A percentile compares a stretch with the other conserved stretches of the same genome.
Conservation (phyloP, 1,140 invertebrate genomes). For the Drosophila repleta region DNA sequence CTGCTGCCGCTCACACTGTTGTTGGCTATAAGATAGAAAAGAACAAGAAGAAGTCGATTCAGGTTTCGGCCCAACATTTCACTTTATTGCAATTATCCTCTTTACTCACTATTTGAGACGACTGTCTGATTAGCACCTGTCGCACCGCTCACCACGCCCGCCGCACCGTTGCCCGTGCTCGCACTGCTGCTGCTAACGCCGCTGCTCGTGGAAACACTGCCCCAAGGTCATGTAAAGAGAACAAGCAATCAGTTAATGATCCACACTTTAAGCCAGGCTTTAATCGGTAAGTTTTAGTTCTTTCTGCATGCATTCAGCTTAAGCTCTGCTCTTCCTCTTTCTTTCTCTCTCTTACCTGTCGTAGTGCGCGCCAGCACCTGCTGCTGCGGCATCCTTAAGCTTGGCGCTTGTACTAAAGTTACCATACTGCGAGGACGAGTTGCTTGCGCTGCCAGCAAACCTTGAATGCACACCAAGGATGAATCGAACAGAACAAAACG, state of each 20-base stretch:
- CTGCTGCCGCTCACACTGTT: conserved; percentile 76
- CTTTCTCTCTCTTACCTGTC: conserved; percentile 68
- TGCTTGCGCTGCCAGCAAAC: conserved; percentile 79
- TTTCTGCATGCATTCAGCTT: neutral
- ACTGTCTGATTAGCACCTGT: conserved; percentile 82
- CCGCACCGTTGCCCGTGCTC: conserved; percentile 77
- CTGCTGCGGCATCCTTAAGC: conserved; percentile 74
- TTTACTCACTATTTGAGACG: conserved; percentile 84
- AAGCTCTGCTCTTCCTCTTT: neutral
- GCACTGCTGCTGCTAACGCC: conserved; percentile 85
- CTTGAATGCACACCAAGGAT: conserved; percentile 52
- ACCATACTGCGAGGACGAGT: conserved; percentile 80
- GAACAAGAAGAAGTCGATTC: neutral
- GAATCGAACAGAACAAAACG: conserved; percentile 26
- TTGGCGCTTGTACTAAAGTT: conserved; percentile 82
- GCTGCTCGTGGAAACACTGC: conserved; percentile 84
- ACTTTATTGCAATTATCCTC: conserved; percentile 52
- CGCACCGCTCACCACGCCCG: conserved; percentile 53
- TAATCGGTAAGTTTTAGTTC: neutral
- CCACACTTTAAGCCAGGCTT: neutral
- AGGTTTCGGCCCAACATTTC: neutral
- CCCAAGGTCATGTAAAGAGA: neutral
- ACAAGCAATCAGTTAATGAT: neutral
- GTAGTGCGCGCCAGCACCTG: conserved; percentile 70
- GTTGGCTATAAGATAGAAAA: conserved; percentile 22